Evolutionary conservation across 2,888 invertebrate genomes (phyloP), one percentile per base, ranked within the genome.

Genomic region (Dicyrtomina minuta): DNA sequence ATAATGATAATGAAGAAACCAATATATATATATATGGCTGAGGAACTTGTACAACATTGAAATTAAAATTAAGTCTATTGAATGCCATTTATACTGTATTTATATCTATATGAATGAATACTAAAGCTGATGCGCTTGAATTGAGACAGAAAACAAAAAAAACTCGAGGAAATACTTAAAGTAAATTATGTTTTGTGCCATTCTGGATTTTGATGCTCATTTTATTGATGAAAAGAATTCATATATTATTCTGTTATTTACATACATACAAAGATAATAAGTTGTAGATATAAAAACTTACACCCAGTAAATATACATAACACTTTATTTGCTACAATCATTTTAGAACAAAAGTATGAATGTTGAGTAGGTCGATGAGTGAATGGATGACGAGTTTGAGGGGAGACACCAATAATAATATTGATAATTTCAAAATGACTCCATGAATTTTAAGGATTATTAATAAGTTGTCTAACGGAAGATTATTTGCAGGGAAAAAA

Each of bases 181-280:
- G 24, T 26, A 56, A 44, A 43, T 55, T 66, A 56, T 58, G 51
- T 66, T 66, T 66, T 66, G 66, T 66, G 66, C 66, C 66, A 66
- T 66, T 66, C 55, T 55, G 43, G 66, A 56, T 56, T 66, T 44
- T 56, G 56, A 58, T 56, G 66, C 58, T 66, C 58, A 60, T 60
- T 33, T 60, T 60, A 15, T 56, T 41, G 51, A 17, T 17, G 51
- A 51, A 51, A 20, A 22, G 22, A 51, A 51, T 22, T 51, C 51
- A 51, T 51, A 51, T 51, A 22, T 22, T 17, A 51, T 33, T 33
- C 33, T 33, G 33, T 33, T 33, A 33, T 33, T 33, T 33, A 33
- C 8, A 33, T 33, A 33, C 33, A 33, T 33, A 33, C 33, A 33
- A 33, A 33, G 33, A 5, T 33, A 33, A 33, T 8, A 33, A 33